Evolutionary conservation across 1,140 invertebrate genomes (phyloP).

Genomic region (Neodiprion fabricii): DNA sequence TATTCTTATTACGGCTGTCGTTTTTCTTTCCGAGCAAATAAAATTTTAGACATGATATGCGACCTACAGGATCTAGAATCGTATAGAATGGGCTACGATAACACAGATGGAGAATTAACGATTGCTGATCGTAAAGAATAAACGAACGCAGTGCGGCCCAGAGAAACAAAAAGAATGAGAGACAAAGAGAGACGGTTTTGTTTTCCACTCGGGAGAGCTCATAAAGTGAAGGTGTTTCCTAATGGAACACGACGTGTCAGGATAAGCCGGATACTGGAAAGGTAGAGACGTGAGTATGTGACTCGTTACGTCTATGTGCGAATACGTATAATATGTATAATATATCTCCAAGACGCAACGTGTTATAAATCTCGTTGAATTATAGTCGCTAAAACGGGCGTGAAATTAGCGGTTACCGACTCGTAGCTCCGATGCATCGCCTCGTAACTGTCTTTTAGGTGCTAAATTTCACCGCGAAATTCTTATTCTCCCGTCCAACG

Average conservation of each 20-base stretch:
- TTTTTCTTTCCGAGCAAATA: slow-evolving; percentile 8
- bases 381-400: slow-evolving; percentile 60
- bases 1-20: slow-evolving; percentile 6
- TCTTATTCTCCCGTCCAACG: neutral
- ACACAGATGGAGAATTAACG: neutral
- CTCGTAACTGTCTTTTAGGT: slow-evolving; percentile 61
- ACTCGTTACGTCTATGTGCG: no score
- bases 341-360: neutral
- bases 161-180: neutral
- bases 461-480: slow-evolving; percentile 52
- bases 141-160: neutral
- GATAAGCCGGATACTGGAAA: slow-evolving; percentile 32
- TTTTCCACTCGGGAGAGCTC: slow-evolving; percentile 37
- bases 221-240: slow-evolving; percentile 42
- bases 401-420: slow-evolving; percentile 61
- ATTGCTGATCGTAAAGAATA: neutral
- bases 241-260: slow-evolving; percentile 59
- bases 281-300: slow-evolving; percentile 16
- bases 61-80: slow-evolving; percentile 6
- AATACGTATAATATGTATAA: neutral
- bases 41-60: neutral
- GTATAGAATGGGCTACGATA: neutral
- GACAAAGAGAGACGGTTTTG: slow-evolving; percentile 15
- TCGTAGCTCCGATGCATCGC: slow-evolving; percentile 41
- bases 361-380: slow-evolving; percentile 58